phyloP scores from a whole-genome alignment of 1,140 invertebrate species.

The Caenorhabditis latens region DNA sequence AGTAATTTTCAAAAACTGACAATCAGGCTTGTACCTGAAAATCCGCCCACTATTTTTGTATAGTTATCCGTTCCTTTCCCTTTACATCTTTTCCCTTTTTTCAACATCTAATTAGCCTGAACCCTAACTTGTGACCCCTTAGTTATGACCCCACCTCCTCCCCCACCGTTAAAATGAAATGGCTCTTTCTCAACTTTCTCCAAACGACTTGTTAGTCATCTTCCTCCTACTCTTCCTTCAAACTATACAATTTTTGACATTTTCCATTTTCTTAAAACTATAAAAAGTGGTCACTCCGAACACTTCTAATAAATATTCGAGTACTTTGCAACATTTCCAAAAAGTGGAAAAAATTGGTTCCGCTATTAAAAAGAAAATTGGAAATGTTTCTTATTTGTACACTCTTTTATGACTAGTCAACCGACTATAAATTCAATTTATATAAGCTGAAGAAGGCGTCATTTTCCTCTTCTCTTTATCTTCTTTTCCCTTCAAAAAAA shows the following conservation, averaged over 20 bases:
- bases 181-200: neutral
- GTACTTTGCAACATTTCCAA: constrained; percentile 3
- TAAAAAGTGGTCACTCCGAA: neutral
- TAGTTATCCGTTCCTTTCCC: neutral
- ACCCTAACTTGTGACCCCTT: neutral
- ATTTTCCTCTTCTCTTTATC: neutral
- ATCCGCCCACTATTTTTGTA: too few species aligned
- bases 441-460: neutral
- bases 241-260: neutral
- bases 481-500: too few species aligned
- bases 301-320: constrained; percentile 11
- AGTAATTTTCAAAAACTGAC: too few species aligned
- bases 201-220: neutral
- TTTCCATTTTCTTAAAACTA: neutral
- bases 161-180: neutral
- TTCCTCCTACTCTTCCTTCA: neutral
- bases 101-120: constrained; percentile 3
- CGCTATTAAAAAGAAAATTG: too few species aligned
- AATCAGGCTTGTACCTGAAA: too few species aligned
- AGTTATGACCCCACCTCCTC: neutral
- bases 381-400: neutral
- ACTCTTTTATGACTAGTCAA: constrained; percentile 2
- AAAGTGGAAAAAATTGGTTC: neutral
- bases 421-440: constrained; percentile 53
- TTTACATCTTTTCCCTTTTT: neutral